Base-by-base conservation (phyloP, 2,888 invertebrate genomes). In the Harpalus rubripes region DNA sequence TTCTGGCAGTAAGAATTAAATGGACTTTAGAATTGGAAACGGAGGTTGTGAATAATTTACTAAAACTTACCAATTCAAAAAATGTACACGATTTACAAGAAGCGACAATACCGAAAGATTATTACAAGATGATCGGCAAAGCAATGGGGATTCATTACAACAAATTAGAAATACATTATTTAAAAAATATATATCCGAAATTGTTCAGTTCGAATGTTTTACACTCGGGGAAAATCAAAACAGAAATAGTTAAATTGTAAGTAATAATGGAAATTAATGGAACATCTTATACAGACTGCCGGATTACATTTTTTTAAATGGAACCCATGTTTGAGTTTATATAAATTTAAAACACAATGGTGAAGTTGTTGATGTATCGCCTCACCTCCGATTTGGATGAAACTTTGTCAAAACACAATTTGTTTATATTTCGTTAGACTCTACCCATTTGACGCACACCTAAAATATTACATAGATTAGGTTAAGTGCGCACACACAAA, bases 91-190 rank as follows among this genome's bases (percentile, higher is more conserved):
- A 81, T 59, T 61, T 85, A 41, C 32, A 44, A 18, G 1, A 65
- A 0, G 15, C 56, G 7, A 26, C n/a, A 15, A 39, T 85, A 22
- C 18, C 18, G 12, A 12, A 12, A n/a, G 18, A 68, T 4, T 16
- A 68, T 32, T 68, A 12, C 41, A 68, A 39, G 1, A 32, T 41
- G 16, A 15, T 68, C 16, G 81, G 58, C 2, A 18, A 56, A 7
- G 58, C 56, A 32, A 18, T 79, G 32, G n/a, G 78, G 8, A 15
- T 82, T 10, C 68, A 78, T 0, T 12, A 8, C 8, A 26, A 52
- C 7, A 78, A 65, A 82, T 26, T 85, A 0, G 52, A 26, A 63
- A n/a, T n/a, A 4, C 58, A 61, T 18, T 85, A 82, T 82, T 15
- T 56, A 7, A 76, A 22, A 18, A 6, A 16, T 18, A 52, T 85